A percentile compares a stretch with the other conserved stretches of the same genome.
Conservation (phyloP, 2,797 vertebrate species). For the Pangasius krempfi region DNA sequence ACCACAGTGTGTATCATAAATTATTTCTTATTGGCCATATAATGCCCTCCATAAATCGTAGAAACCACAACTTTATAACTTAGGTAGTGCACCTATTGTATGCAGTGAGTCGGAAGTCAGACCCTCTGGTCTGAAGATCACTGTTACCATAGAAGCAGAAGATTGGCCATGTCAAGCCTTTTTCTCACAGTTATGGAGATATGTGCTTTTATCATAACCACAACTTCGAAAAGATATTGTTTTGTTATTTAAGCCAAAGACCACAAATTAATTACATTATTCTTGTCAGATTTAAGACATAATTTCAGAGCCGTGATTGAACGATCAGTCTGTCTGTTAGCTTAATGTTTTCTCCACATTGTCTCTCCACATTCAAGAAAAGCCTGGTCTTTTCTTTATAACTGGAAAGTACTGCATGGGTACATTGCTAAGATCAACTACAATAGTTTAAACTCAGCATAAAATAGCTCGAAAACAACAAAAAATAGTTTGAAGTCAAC, state of each 20-base stretch:
- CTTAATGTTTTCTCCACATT: neutral
- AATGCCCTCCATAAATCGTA: neutral
- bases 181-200: neutral
- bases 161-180: neutral
- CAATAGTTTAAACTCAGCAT: neutral
- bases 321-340: neutral
- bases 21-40: neutral
- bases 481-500: neutral
- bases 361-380: neutral
- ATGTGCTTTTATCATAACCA: neutral
- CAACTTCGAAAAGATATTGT: neutral
- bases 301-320: neutral
- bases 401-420: neutral
- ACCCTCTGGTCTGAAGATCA: neutral
- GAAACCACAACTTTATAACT: neutral
- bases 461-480: neutral
- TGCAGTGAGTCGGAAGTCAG: neutral
- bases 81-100: neutral
- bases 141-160: neutral
- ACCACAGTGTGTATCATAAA: neutral
- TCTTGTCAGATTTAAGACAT: neutral
- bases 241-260: neutral
- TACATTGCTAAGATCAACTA: neutral
- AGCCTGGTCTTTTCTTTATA: neutral
- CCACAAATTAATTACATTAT: neutral